These are phyloP conservation scores for Carlito syrichta DNA, from an alignment of 2,113 vertebrate genomes.

Conservation along the genomic window DNA sequence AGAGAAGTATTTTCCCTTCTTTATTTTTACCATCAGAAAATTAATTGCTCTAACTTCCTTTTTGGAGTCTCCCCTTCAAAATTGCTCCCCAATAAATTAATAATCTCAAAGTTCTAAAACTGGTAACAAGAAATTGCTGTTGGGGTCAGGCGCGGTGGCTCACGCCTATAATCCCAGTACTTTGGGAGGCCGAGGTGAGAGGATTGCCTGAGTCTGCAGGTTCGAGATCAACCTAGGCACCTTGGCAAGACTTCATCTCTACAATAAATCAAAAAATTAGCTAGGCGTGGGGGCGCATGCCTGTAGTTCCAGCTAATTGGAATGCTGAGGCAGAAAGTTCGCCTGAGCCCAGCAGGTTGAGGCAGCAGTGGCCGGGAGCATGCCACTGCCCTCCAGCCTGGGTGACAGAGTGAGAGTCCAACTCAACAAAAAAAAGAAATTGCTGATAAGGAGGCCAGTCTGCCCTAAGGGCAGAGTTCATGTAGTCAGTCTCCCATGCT, in stretches of 20 bases:
- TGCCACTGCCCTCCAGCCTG: not conserved
- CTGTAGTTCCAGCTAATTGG: not conserved
- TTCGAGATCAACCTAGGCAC: not conserved
- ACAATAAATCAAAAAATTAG: not conserved
- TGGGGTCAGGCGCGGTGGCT: too few species aligned
- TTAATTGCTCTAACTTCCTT: not conserved
- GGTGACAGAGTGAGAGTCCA: not conserved
- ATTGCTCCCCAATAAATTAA: not conserved
- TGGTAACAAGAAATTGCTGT: not conserved
- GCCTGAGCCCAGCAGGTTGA: not conserved
- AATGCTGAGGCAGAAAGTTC: not conserved
- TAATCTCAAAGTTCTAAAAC: not conserved
- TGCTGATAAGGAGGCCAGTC: not conserved
- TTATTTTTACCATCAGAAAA: constrained; percentile 27
- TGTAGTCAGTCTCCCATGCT: not conserved
- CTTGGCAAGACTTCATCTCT: not conserved
- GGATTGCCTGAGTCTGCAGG: not conserved
- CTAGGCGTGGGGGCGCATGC: not conserved
- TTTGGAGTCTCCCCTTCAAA: not conserved
- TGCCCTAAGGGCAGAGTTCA: not conserved
- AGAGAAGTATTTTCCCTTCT: not conserved
- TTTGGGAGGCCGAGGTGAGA: not conserved
- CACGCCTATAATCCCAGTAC: not conserved
- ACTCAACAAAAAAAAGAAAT: not conserved
- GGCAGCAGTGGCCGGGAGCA: not conserved